Base-by-base conservation (phyloP, 2,113 vertebrate genomes). In the Microcebus murinus region DNA sequence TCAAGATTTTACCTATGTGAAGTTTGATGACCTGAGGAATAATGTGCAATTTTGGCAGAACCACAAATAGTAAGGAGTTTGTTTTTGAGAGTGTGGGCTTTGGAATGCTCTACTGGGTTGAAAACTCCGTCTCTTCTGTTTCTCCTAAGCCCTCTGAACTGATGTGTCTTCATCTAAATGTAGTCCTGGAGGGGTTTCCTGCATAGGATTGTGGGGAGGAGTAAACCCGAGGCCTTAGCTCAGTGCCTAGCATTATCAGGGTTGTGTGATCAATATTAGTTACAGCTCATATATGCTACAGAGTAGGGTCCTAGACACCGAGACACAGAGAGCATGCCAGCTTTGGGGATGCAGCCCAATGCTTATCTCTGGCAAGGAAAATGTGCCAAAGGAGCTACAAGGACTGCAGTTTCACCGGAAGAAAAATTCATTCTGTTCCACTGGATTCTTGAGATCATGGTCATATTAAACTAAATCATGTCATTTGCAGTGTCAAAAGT, bases 391-490 rank as follows among this genome's bases (percentile, higher is more conserved):
- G 29, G 23, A 68, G 36, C 23, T 67, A 39, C 36, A 42, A 68
- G 50, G 12, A 6, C 81, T 11, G 25, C 8, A 45, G 3, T 59
- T 94, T 8, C 17, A 36, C 3, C 61, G 8, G 13, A 73, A 20
- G 21, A 87, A 87, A 93, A 59, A 31, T 21, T 3, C 25, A 95
- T 80, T 15, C 0, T 80, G 96, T 55, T 52, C 13, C 11, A 76
- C 15, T 52, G 10, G 8, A 79, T 65, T 50, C 65, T 88, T 87
- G 86, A 98, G 94, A 80, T 11, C 84, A 88, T 34, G 55, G 55
- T 94, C 86, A 93, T 83, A n/a, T 96, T 98, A 96, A 97, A 89
- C 96, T 97, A 98, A 98, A 97, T 0, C 57, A 97, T 94, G 65
- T 45, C 65, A 80, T 31, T 86, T 86, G 55, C n/a, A 96, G 15